phyloP scores from a whole-genome alignment of 2,113 vertebrate genomes.

The Pseudolaguvia tuberculata region DNA sequence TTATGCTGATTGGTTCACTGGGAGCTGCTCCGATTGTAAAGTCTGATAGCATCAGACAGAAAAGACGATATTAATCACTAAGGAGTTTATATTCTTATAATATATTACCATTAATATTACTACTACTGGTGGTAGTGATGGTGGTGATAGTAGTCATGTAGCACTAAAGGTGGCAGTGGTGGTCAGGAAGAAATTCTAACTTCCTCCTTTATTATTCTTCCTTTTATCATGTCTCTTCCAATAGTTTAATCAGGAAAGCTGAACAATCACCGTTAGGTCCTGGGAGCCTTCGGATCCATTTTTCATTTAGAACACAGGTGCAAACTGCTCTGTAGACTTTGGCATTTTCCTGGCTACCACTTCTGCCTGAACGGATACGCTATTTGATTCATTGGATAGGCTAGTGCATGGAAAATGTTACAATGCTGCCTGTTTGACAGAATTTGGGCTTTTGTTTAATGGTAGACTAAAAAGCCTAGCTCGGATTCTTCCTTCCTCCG shows the following conservation, averaged over 20 bases:
- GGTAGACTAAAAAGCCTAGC: neutral
- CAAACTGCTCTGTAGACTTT: neutral
- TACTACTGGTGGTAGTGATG: neutral
- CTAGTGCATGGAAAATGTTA: conserved; percentile 7
- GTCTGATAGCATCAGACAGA: too few relatives aligned
- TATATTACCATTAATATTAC: too few relatives aligned
- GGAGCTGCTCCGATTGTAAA: too few relatives aligned
- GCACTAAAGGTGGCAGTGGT: neutral
- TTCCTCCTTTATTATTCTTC: neutral
- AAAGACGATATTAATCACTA: too few relatives aligned
- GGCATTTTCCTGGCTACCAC: conserved; percentile 9
- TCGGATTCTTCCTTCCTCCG: neutral
- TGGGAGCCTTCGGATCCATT: neutral
- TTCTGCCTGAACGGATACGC: neutral
- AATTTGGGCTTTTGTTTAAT: neutral
- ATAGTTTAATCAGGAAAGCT: neutral
- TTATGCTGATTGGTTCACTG: too few relatives aligned
- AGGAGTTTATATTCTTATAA: too few relatives aligned
- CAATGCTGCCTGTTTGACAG: conserved; percentile 7
- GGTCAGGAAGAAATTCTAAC: neutral
- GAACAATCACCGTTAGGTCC: neutral
- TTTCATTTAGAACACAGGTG: conserved; percentile 10
- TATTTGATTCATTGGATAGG: conserved; percentile 17
- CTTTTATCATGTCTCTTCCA: neutral
- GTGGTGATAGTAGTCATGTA: neutral